Evolutionary conservation across 2,797 vertebrate species (phyloP).

Genomic region (Adelosebastes latens): DNA sequence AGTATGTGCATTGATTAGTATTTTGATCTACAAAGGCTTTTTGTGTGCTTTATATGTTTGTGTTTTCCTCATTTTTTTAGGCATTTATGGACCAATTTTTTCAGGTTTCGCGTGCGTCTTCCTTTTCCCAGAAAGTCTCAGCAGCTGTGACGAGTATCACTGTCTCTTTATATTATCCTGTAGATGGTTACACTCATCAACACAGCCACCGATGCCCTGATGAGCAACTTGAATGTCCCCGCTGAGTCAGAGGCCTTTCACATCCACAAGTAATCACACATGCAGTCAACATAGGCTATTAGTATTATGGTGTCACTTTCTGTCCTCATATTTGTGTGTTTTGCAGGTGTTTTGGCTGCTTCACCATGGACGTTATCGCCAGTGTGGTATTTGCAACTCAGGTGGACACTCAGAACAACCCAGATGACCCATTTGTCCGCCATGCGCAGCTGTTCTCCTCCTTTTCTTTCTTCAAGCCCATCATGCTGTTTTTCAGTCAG

Average conservation of each 20-base stretch:
- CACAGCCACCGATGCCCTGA: conserved; percentile 85
- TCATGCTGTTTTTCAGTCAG: conserved; percentile 81
- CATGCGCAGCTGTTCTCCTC: conserved; percentile 89
- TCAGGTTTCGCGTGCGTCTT: too few species aligned
- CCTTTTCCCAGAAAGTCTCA: too few species aligned
- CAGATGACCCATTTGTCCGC: conserved; percentile 87
- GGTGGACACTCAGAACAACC: conserved; percentile 89
- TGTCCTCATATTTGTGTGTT: not conserved
- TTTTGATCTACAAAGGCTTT: not conserved
- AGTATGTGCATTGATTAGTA: not conserved
- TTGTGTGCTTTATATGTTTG: not conserved
- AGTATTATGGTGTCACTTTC: not conserved
- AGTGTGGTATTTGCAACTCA: conserved; percentile 90
- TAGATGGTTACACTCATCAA: conserved; percentile 93
- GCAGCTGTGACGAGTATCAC: not conserved
- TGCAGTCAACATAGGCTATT: accelerated
- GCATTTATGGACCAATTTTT: too few species aligned
- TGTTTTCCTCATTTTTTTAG: too few species aligned
- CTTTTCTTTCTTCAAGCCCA: conserved; percentile 84
- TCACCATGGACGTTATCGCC: conserved; percentile 87
- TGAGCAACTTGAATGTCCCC: conserved; percentile 84
- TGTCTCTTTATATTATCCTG: conserved; percentile 23
- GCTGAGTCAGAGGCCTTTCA: conserved; percentile 89
- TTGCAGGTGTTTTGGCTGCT: conserved; percentile 81
- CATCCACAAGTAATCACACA: conserved; percentile 88